Base-by-base conservation (phyloP, 2,888 invertebrate species). In the Aplocera efformata region DNA sequence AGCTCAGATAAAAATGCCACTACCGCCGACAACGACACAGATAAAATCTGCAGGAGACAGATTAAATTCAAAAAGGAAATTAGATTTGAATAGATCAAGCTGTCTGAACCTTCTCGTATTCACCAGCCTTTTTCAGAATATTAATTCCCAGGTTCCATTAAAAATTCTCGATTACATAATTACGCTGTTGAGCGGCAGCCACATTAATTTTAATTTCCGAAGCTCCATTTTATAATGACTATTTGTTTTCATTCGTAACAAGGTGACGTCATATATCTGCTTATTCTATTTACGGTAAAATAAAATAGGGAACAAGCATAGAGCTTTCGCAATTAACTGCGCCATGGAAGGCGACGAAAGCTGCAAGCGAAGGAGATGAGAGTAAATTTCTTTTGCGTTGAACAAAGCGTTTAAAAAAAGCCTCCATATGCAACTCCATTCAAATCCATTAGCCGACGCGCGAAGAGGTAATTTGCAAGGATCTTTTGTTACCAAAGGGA, bases 331-430 rank as follows among this genome's bases (percentile, higher is more conserved):
- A 80, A 79, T 80, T 79, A 74, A 69, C 64, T 17, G 5, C 13
- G 13, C 67, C 60, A 72, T 76, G 77, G 61, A 73, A 63, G 63
- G 63, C 73, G 72, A 67, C 70, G 72, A 70, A 73, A 79, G 74
- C 69, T 61, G 67, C 50, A 53, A 56, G 67, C 63, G 72, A 77
- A 78, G 58, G 65, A 72, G 74, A 79, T 68, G 68, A 65, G 67
- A 66, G 70, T 61, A 75, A 79, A 78, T 79, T 81, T 80, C 79
- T 79, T 82, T 81, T 70, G 57, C 71, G 52, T 58, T 72, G 79
- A 81, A 83, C 81, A 83, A 84, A 80, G 79, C 73, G 69, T 78
- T 82, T 73, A 72, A 78, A 74, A 72, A 64, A 70, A 73, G 77
- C 79, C 73, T 73, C 72, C 74, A 77, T 72, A 75, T 81, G 82